These are phyloP conservation scores for Botia almorhae DNA, from an alignment of 2,797 vertebrate species.

Conservation along the genomic window DNA sequence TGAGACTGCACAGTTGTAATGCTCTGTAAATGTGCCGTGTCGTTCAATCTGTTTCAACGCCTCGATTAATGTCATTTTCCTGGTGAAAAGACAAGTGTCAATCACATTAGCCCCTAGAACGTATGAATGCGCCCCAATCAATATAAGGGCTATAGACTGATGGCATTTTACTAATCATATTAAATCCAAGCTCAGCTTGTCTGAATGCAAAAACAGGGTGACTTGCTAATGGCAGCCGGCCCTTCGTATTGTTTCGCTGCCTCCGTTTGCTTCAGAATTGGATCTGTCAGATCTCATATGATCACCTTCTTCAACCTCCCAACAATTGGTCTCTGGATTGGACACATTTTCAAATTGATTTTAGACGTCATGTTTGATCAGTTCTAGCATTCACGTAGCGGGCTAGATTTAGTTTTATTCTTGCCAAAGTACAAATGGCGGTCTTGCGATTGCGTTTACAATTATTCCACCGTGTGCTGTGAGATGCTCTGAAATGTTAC, in stretches of 20 bases:
- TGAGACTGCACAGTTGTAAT: constrained; percentile 9
- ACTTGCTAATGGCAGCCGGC: constrained; percentile 13
- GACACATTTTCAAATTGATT: constrained; percentile 21
- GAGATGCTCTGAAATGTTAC: background rate
- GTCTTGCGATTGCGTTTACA: background rate
- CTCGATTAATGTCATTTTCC: constrained; percentile 33
- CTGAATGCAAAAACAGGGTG: constrained; percentile 11
- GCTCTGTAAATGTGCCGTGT: background rate
- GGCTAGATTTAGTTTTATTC: constrained; percentile 9
- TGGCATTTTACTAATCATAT: constrained; percentile 26
- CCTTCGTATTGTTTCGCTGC: constrained; percentile 8
- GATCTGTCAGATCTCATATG: constrained; percentile 43
- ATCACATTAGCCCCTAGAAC: constrained; percentile 29
- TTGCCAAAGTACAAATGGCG: background rate
- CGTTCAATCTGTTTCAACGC: constrained; percentile 1
- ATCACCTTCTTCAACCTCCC: constrained; percentile 28
- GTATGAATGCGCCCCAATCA: constrained; percentile 35
- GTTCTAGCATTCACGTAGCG: background rate
- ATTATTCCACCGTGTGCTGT: background rate
- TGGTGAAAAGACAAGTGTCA: constrained; percentile 40
- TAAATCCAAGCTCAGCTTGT: constrained; percentile 16
- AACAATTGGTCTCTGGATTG: constrained; percentile 10
- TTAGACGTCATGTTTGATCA: constrained; percentile 35
- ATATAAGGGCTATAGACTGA: constrained; percentile 25
- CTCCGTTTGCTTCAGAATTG: constrained; percentile 36